Evolutionary conservation across 2,113 vertebrate genomes (phyloP), one percentile per base, ranked within the genome.

Genomic region (Gobio gobio): DNA sequence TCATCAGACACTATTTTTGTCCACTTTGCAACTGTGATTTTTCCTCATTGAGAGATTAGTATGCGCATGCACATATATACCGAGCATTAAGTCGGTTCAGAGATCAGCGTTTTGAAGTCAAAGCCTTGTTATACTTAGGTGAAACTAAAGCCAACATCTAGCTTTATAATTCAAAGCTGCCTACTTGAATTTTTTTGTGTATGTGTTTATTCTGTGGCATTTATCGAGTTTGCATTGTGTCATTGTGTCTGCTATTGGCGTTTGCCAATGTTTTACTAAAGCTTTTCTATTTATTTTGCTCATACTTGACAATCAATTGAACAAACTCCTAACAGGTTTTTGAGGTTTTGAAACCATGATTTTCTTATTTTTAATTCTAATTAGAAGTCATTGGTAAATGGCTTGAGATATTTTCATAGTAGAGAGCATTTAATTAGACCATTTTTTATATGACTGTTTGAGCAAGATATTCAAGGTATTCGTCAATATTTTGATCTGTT

Each of bases 1-100:
- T 51, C 66, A 72, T 73, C 81, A 83, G 64, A 56, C 47, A 54
- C 29, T 72, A 72, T 83, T 83, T 83, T 26, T 72, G 81, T 83
- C 81, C 29, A 16, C 51, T 26, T n/a, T 83, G 47, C 29, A 56
- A 72, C 49, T 83, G 81, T 56, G 47, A 54, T 70, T 82, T 70
- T 82, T 54, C 47, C 20, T 24, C 47, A 22, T 40, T 72, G 45
- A 51, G 45, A 20, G 43, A 66, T 79, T 79, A 79, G 58, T 79
- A 79, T 79, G 77, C 58, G 14, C 77, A 79, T 63, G 63, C 77
- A 78, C 54, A 47, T 58, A 79, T 45, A 79, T 45, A 45, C 7
- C 2, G 1, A 66, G 59, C 2, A 22, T 81, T 68, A 49, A 68
- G 45, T 20, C 68, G 61, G 59, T 18, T 66, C 10, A 81, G 26